A percentile compares a stretch with the other conserved stretches of the same genome.
Conservation (phyloP, 2,888 invertebrate species). For the Campoplex nolae region DNA sequence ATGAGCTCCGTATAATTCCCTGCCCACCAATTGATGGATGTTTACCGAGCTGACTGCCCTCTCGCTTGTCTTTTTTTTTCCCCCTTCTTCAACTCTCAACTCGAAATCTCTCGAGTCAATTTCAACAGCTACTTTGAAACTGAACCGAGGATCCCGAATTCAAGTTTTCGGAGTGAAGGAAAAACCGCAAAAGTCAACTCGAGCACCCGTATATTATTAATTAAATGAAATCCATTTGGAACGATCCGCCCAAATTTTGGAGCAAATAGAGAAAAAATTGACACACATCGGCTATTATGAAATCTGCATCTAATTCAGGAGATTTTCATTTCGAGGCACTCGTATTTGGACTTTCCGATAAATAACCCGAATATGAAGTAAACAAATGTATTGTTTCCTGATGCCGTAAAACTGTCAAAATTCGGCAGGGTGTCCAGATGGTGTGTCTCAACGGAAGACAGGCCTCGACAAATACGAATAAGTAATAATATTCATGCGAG, state of each 20-base stretch:
- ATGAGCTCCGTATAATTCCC: slow-evolving; percentile 54
- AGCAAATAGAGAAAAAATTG: background rate
- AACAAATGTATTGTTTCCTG: background rate
- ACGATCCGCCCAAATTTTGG: background rate
- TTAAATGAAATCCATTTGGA: background rate
- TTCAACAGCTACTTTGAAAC: slow-evolving; percentile 71
- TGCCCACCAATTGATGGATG: slow-evolving; percentile 83
- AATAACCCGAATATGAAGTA: background rate
- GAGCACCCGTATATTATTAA: background rate
- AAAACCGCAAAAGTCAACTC: background rate
- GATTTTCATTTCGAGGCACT: background rate
- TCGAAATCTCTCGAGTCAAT: slow-evolving; percentile 64
- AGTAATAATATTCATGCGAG: slow-evolving; percentile 2
- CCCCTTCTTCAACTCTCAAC: slow-evolving; percentile 16
- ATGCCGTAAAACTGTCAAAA: background rate
- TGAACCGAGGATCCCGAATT: slow-evolving; percentile 46
- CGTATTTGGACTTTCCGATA: background rate
- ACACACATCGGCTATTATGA: background rate
- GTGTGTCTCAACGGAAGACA: background rate
- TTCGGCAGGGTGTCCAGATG: slow-evolving; percentile 10
- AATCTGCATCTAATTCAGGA: background rate
- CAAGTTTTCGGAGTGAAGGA: background rate
- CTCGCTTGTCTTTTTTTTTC: slow-evolving; percentile 58
- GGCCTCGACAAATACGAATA: background rate
- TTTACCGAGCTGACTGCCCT: slow-evolving; percentile 80